Evolutionary conservation across 23 tunicate genomes (phyloP), one percentile per base, ranked within the genome.

Genomic region (Trididemnum clinides): DNA sequence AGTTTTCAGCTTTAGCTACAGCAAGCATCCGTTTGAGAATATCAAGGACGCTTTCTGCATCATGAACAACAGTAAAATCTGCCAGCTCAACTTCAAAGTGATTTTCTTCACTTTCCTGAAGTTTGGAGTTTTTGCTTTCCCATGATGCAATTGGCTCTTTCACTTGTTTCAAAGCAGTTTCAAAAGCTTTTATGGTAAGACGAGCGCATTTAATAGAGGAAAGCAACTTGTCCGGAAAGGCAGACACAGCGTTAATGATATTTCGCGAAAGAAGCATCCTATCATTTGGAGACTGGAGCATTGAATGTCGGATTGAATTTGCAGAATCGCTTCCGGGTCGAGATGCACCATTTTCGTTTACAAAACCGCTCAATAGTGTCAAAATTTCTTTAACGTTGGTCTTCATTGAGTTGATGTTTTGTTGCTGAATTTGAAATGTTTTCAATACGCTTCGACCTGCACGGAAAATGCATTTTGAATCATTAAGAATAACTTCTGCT

Each of bases 1-100:
- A 51, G 29, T 78, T 34, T 78, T 78, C 83, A 2, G 65, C 83
- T 78, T 78, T 51, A 1, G 83, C 65, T 2, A 78, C 65, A 4
- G 38, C 2, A 2, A 78, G 2, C 25, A 78, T 4, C 4, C 83
- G 83, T 28, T 28, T 38, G 28, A 32, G 22, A 27, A 78, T 54
- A 2, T 12, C 37, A 10, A 22, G 66, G 5, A 78, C 65, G 15
- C 28, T 30, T 78, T 78, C 83, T 2, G 80, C 80, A 22, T 73
- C 57, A 27, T 73, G 57, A 36, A 38, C 80, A 38, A 38, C 57
- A 2, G 80, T 73, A 21, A 73, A 73, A 38, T 73, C 57, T 7
- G 57, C 80, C 28, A 73, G 18, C 1, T 20, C 6, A 2, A 5
- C 57, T 73, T 73, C 57, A 22, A 73, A 73, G 10, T 6, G 36